Evolutionary conservation across 2,797 vertebrate species (phyloP).

Genomic region (Poecilia velifera): DNA sequence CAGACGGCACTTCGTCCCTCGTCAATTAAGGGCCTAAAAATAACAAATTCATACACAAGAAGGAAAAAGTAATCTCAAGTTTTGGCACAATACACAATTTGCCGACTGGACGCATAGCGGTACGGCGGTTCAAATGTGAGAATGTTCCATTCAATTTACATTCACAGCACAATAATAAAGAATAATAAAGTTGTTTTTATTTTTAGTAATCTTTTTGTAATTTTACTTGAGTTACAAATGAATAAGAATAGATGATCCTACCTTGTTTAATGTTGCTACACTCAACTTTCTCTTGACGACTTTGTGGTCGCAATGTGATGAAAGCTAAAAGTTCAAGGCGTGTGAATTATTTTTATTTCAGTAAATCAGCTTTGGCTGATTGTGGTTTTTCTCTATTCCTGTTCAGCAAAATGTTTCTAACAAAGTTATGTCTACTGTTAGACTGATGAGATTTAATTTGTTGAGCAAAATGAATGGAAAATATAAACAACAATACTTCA

Average conservation of each 20-base stretch:
- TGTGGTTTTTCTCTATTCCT: neutral
- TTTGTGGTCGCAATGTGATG: neutral
- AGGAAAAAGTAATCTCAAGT: conserved; percentile 32
- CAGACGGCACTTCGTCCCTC: conserved; percentile 41
- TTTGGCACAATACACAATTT: conserved; percentile 28
- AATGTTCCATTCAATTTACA: conserved; percentile 18
- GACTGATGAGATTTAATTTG: neutral
- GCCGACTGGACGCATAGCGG: conserved; percentile 22
- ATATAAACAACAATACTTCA: neutral
- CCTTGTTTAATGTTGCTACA: conserved; percentile 2
- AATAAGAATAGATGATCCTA: neutral
- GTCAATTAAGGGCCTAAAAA: conserved; percentile 52
- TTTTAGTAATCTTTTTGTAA: conserved; percentile 10
- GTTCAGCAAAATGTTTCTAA: neutral
- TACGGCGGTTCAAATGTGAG: conserved; percentile 14
- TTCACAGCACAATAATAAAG: conserved; percentile 8
- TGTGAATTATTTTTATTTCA: neutral
- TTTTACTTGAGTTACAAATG: conserved; percentile 23
- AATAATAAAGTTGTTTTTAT: conserved; percentile 14
- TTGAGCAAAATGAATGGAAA: neutral
- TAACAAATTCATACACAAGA: conserved; percentile 33
- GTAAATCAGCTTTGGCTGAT: neutral
- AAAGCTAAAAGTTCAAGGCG: neutral
- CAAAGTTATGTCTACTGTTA: neutral
- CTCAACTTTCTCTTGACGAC: conserved; percentile 5